Conservation (phyloP, 2,888 invertebrate genomes). For the Caenorhabditis doughertyi region DNA sequence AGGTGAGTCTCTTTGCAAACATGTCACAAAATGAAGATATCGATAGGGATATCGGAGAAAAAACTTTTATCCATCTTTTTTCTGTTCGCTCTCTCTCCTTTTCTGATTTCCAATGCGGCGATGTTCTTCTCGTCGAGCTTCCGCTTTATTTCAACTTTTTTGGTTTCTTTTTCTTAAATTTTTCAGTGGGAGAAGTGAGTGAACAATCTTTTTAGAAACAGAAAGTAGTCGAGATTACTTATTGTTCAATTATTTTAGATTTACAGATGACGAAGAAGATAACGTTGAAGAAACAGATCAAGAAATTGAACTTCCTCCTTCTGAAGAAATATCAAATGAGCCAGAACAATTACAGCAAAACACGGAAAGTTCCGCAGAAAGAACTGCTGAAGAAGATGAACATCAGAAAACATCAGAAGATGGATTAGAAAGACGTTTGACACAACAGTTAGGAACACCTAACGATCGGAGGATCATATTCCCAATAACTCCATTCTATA, state of each 20-base stretch:
- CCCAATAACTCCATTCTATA: conserved; percentile 68
- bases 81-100: conserved; percentile 1
- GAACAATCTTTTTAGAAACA: background rate
- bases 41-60: conserved; percentile 20
- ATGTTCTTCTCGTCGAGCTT: conserved; percentile 46
- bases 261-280: conserved; percentile 41
- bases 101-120: conserved; percentile 21
- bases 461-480: conserved; percentile 55
- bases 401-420: conserved; percentile 19
- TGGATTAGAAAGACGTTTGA: conserved; percentile 24
- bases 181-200: conserved; percentile 32
- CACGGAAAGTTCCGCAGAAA: background rate
- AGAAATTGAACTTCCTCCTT: conserved; percentile 23
- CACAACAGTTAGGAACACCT: conserved; percentile 11
- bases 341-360: conserved; percentile 7
- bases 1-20: conserved; percentile 54
- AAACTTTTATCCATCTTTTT: background rate
- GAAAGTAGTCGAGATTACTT: background rate
- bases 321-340: background rate
- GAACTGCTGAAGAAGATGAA: conserved; percentile 5
- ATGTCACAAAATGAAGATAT: conserved; percentile 53
- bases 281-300: conserved; percentile 23
- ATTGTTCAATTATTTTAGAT: background rate
- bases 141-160: conserved; percentile 43
- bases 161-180: conserved; percentile 39